phyloP scores from a whole-genome alignment of 2,113 vertebrate genomes.

The Podilymbus podiceps region DNA sequence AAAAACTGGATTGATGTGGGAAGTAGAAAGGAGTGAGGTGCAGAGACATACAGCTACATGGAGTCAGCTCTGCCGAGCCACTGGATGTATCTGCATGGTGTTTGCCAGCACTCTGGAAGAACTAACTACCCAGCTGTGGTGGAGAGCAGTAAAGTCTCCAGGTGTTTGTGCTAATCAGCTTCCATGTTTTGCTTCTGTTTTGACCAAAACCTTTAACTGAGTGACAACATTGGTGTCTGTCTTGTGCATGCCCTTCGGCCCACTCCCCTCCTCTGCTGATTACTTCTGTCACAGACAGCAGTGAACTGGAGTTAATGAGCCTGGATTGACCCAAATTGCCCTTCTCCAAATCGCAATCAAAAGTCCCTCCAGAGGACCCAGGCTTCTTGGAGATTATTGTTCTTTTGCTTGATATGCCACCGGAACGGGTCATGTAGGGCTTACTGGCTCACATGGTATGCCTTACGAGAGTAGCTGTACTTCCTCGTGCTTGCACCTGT shows the following conservation, averaged over 20 bases:
- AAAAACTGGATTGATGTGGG: constrained; percentile 23
- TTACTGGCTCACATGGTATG: background rate
- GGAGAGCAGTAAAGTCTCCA: constrained; percentile 26
- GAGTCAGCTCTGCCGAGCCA: constrained; percentile 26
- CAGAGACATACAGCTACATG: constrained; percentile 29
- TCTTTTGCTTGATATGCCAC: background rate
- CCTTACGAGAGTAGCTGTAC: background rate
- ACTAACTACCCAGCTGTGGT: constrained; percentile 18
- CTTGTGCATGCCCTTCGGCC: background rate
- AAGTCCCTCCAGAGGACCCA: background rate
- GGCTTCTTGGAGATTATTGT: background rate
- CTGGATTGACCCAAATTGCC: background rate
- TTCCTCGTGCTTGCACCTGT: background rate
- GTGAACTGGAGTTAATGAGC: background rate
- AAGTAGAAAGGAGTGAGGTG: constrained; percentile 47
- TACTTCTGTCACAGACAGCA: background rate
- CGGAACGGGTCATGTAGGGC: background rate
- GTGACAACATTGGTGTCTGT: background rate
- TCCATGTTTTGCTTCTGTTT: constrained; percentile 13
- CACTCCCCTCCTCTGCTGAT: background rate
- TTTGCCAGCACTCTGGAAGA: constrained; percentile 46
- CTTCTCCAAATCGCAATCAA: background rate
- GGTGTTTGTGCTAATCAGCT: constrained; percentile 23
- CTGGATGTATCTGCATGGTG: constrained; percentile 29
- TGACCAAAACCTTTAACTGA: background rate